Evolutionary conservation across 2,113 vertebrate genomes (phyloP), one percentile per base, ranked within the genome.

Genomic region (Scomber scombrus): DNA sequence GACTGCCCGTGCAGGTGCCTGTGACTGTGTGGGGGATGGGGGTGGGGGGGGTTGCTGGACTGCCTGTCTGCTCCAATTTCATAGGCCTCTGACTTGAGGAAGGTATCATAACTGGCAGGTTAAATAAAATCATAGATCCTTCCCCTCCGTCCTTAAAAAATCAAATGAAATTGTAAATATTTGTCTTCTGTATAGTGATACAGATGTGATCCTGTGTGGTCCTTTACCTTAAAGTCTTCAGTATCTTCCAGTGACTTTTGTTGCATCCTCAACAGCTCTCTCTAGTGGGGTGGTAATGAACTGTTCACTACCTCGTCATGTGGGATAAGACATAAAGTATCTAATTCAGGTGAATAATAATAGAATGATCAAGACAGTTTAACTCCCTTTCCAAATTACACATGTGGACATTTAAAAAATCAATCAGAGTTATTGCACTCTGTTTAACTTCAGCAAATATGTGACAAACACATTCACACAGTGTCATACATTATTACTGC

Each of bases 1-100:
- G 78, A 68, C 86, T 87, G 81, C 74, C 84, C 58, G 21, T 88
- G 86, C 92, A 92, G 93, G 91, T 93, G 93, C 79, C 85, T 87
- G 64, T 29, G 47, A 73, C 54, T 4, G 5, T 70, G 66, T 23
- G 43, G 54, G 54, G 34, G 3, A 31, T 13, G 26, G 3, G 1
- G 11, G 16, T n/a, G n/a, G 69, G 29, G 9, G 1, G 69, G 67
- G 74, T 55, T 43, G 79, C 62, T 47, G 62, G 67, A 80, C 70
- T 70, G 45, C 16, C 67, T 71, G 49, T 55, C 85, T 78, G 85
- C 86, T 94, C 92, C 79, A 11, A 67, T 94, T 94, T 93, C 92
- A 93, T 4, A 78, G 63, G 70, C 58, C 52, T 78, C 69, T 60
- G 18, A 80, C 58, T 51, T 68, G 69, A 83, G 21, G 40, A 75